These are phyloP conservation scores for Cheilosia urbana DNA, from an alignment of 2,888 invertebrate species.

Conservation along the genomic window DNA sequence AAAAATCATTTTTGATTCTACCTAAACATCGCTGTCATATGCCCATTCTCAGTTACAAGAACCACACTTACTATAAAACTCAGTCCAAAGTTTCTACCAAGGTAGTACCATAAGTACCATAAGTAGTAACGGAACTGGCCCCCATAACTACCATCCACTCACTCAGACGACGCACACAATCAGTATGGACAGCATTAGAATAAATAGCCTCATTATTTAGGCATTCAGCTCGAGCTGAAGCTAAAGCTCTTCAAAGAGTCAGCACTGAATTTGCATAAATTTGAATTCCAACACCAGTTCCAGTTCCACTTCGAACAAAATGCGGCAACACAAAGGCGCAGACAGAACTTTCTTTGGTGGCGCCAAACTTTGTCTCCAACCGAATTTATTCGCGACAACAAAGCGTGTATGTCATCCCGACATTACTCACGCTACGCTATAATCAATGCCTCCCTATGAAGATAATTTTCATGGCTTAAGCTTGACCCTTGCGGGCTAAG, in stretches of 20 bases:
- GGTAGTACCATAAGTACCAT: too few species aligned
- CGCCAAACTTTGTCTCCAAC: constrained; percentile 41
- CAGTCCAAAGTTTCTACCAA: too few species aligned
- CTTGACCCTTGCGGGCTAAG: constrained; percentile 27
- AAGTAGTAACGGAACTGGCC: too few species aligned
- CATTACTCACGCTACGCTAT: constrained; percentile 51
- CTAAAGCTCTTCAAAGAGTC: constrained; percentile 25
- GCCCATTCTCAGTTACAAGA: too few species aligned
- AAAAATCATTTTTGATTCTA: too few species aligned
- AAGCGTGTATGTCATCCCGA: constrained; percentile 12
- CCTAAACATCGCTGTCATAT: too few species aligned
- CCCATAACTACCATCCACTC: too few species aligned
- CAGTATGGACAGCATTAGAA: constrained; percentile 1
- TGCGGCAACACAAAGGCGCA: constrained; percentile 18
- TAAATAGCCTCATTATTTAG: constrained; percentile 6
- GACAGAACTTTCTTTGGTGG: constrained; percentile 62
- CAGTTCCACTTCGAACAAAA: constrained; percentile 11
- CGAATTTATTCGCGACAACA: constrained; percentile 25
- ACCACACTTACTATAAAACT: too few species aligned
- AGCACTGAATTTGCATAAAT: constrained; percentile 57
- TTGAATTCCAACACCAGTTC: constrained; percentile 34
- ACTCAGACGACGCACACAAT: neutral
- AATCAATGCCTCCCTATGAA: constrained; percentile 10
- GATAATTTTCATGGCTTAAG: neutral
- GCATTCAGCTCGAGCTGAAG: constrained; percentile 32